A percentile compares a stretch with the other conserved stretches of the same genome.
phyloP scores from a whole-genome alignment of 2,797 vertebrate genomes.

The Pseudocheirus occidentalis region DNA sequence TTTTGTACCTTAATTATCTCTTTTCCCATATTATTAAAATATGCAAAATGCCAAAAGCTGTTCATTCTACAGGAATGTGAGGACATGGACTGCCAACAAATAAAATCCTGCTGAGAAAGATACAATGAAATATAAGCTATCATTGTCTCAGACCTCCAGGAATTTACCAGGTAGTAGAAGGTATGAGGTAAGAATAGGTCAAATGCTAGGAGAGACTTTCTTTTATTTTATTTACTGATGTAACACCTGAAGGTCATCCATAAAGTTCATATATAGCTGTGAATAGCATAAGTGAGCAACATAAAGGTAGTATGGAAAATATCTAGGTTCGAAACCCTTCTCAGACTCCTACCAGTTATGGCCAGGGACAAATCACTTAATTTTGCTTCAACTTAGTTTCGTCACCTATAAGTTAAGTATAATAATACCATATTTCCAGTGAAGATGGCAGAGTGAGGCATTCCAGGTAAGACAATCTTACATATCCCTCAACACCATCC shows the following conservation, averaged over 20 bases:
- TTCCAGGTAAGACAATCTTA: background rate
- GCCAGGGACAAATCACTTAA: background rate
- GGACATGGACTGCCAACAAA: background rate
- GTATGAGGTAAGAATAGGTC: background rate
- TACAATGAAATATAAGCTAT: background rate
- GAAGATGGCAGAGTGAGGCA: background rate
- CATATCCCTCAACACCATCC: background rate
- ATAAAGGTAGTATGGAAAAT: background rate
- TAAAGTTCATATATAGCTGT: background rate
- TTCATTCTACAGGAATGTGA: background rate
- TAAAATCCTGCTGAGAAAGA: background rate
- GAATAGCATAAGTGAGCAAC: background rate
- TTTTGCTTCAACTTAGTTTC: background rate
- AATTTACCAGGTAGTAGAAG: constrained; percentile 25
- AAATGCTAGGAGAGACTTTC: background rate
- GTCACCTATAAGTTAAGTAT: background rate
- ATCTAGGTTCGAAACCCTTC: background rate
- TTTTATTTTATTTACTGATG: background rate
- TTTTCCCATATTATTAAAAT: background rate
- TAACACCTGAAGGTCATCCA: background rate
- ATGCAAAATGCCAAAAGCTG: background rate
- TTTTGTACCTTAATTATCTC: constrained; percentile 50
- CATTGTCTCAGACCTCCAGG: background rate
- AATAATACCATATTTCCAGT: background rate
- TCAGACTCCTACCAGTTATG: background rate